A percentile compares a stretch with the other conserved stretches of the same genome.
phyloP scores from a whole-genome alignment of 2,797 vertebrate genomes.

The Onychomys arenicola region DNA sequence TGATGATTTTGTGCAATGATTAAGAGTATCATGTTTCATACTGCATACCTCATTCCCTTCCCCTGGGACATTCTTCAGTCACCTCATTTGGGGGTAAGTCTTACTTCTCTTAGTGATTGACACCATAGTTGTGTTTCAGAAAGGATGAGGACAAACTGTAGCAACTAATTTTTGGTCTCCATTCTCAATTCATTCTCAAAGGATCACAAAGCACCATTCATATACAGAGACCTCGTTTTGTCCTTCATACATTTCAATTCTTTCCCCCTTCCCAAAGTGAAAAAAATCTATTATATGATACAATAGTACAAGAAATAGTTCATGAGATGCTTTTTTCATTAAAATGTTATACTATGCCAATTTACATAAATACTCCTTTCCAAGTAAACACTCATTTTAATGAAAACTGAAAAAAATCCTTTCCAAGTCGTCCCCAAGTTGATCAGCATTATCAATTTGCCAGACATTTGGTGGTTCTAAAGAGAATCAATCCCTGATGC shows the following conservation, averaged over 20 bases:
- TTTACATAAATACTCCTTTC: not conserved
- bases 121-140: slow-evolving; percentile 27
- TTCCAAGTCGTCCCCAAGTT: not conserved
- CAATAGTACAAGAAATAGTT: not conserved
- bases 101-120: slow-evolving; percentile 51
- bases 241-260: not conserved
- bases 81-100: not conserved
- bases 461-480: not conserved
- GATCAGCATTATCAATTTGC: slow-evolving; percentile 22
- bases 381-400: slow-evolving; percentile 43
- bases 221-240: not conserved
- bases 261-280: not conserved
- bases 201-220: not conserved
- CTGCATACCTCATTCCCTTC: slow-evolving; percentile 19
- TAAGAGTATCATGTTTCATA: slow-evolving; percentile 50
- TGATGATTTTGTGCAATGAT: slow-evolving; percentile 72
- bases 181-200: slow-evolving; percentile 37
- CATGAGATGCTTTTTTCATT: slow-evolving; percentile 9
- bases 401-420: slow-evolving; percentile 15
- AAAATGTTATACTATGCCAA: not conserved
- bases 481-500: not conserved
- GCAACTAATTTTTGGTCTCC: not conserved
- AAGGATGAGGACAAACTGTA: slow-evolving; percentile 19
- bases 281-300: not conserved
- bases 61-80: not conserved